Percentiles rank a stretch among this genome's conserved stretches.
Evolutionary conservation across 1,140 invertebrate species (phyloP).

Genomic region (Platyscapa corneri): DNA sequence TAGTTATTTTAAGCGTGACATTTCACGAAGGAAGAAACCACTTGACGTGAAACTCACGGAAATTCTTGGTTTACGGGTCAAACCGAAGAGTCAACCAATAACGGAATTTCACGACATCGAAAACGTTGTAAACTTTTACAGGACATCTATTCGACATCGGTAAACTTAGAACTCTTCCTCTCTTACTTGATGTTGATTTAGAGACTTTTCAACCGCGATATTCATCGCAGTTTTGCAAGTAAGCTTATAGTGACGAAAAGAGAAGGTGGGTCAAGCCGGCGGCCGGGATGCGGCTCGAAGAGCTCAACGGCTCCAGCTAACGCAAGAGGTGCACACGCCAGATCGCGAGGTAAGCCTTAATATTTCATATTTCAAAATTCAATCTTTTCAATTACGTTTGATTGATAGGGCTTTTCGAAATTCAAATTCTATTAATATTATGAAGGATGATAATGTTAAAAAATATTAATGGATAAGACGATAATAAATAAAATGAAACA

Average conservation of each 20-base stretch:
- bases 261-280: constrained; percentile 50
- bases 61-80: not conserved
- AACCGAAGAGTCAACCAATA: not conserved
- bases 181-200: not conserved
- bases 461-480: too few relatives aligned
- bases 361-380: too few relatives aligned
- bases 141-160: not conserved
- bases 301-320: constrained; percentile 69
- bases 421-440: too few relatives aligned
- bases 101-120: not conserved
- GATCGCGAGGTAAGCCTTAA: constrained; percentile 66
- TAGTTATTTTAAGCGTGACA: not conserved
- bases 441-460: too few relatives aligned
- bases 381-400: too few relatives aligned
- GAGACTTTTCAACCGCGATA: not conserved
- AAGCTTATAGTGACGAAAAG: constrained; percentile 4
- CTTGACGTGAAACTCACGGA: not conserved
- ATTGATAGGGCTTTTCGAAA: too few relatives aligned
- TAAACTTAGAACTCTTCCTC: not conserved
- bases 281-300: constrained; percentile 72
- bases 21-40: not conserved
- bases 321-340: constrained; percentile 69
- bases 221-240: not conserved
- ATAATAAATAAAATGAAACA: too few relatives aligned
- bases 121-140: not conserved